Conservation (phyloP, 2,888 invertebrate species). For the Euspilapteryx auroguttella region DNA sequence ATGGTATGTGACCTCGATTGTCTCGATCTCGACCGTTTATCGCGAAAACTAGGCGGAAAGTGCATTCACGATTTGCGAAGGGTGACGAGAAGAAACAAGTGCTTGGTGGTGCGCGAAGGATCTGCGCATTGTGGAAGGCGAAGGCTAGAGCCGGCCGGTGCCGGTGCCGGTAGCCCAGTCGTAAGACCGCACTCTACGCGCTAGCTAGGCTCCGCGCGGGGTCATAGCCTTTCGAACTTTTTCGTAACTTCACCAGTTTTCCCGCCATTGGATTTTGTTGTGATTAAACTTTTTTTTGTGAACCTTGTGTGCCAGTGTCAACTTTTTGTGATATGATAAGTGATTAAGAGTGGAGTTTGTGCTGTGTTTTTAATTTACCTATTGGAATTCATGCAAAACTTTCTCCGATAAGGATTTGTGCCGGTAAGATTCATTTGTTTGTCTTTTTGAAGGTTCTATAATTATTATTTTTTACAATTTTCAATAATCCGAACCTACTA, state of each 20-base stretch:
- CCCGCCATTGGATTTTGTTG: constrained; percentile 25
- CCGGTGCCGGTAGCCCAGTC: constrained; percentile 34
- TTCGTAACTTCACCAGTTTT: constrained; percentile 28
- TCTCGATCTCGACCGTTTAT: no score
- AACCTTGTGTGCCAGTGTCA: constrained; percentile 21
- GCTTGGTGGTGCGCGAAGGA: constrained; percentile 37
- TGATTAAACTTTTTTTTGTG: constrained; percentile 14
- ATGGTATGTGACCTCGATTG: no score
- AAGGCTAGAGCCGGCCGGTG: constrained; percentile 20
- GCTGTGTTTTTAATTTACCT: constrained; percentile 18
- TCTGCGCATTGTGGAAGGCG: constrained; percentile 29
- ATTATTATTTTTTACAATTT: no score
- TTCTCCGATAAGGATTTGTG: no score
- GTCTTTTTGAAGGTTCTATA: no score
- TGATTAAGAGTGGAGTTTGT: constrained; percentile 18
- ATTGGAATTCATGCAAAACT: no score
- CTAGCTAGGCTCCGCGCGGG: constrained; percentile 17
- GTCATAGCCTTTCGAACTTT: constrained; percentile 31
- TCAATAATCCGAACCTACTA: no score
- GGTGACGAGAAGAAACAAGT: no score
- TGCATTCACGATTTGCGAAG: no score
- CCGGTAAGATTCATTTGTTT: no score
- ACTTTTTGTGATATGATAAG: constrained; percentile 17
- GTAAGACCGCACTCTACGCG: constrained; percentile 18
- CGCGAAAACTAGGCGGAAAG: no score